A percentile compares a stretch with the other conserved stretches of the same genome.
Conservation (phyloP, 2,113 vertebrate species). For the Tragelaphus scriptus region DNA sequence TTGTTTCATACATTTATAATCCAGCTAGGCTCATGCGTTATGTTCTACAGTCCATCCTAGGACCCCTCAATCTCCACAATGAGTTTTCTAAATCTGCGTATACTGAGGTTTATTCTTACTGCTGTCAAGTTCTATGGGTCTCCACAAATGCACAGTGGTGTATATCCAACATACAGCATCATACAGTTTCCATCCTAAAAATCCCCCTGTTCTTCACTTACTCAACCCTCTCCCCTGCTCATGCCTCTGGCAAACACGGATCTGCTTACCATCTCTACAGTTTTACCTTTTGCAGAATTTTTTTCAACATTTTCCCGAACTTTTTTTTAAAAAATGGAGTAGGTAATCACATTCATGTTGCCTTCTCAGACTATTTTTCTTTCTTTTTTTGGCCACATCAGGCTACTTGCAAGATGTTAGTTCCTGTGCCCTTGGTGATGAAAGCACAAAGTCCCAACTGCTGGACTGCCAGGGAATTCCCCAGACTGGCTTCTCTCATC, state of each 20-base stretch:
- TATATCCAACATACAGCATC: neutral
- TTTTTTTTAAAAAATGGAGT: neutral
- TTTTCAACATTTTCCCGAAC: neutral
- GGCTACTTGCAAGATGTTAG: neutral
- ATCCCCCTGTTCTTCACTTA: neutral
- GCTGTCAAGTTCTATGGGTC: neutral
- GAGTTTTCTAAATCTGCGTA: neutral
- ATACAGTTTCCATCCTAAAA: neutral
- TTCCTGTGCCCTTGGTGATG: neutral
- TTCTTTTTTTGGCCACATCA: neutral
- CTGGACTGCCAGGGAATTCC: neutral
- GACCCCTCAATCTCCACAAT: neutral
- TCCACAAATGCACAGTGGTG: neutral
- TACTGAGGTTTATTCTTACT: neutral
- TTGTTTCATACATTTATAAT: neutral
- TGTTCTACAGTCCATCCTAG: neutral
- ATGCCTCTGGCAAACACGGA: neutral
- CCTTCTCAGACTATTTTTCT: neutral
- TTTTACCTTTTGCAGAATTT: neutral
- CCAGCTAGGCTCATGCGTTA: neutral
- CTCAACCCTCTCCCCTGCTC: neutral
- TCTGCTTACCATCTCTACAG: neutral
- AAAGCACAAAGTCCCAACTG: neutral
- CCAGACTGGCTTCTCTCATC: neutral
- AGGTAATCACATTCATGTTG: neutral